Base-by-base conservation (phyloP, 1,140 invertebrate species). In the Papilio glaucus region DNA sequence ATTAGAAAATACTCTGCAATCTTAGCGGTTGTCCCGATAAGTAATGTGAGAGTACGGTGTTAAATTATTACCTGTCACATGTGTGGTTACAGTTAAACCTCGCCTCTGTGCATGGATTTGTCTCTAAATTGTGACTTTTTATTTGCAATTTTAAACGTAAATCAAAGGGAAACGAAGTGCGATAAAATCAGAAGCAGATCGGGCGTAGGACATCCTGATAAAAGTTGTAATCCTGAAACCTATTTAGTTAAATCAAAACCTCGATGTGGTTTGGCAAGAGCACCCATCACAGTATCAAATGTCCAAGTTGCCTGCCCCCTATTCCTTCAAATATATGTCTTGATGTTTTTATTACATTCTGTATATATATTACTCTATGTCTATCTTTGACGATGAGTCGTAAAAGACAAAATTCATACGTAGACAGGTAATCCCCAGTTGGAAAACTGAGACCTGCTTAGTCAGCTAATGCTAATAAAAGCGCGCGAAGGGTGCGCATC, bases 401-500 rank as follows among this genome's bases (percentile, higher is more conserved):
- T 65, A 76, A 76, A 76, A 53, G 60, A 12, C 63, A 18, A 45
- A 61, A 62, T 70, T 73, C 33, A 72, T 38, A 53, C 62, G 53
- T 12, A 42, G 49, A 63, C 70, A 77, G 71, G 72, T 73, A 68
- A 70, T 60, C 53, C 69, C 10, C 38, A 57, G 61, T 57, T 24
- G 65, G 38, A 70, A 76, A 70, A 74, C 42, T 60, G 71, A 72
- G 76, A 74, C 49, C 65, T 79, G 87, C 85, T 84, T 83, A 83
- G 85, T 89, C 85, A 89, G 84, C 85, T 80, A 85, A 85, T 85
- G 75, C 77, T 89, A 87, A 87, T 86, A 87, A 86, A 85, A 81
- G 76, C 77, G 73, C 67, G 53, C 72, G 29, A 68, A 73, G 82
- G 79, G 81, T 81, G 83, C 39, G 73, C 80, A 81, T 26, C 75